These are phyloP conservation scores for Brachirus orientalis DNA, from an alignment of 2,113 vertebrate genomes.

Conservation along the genomic window DNA sequence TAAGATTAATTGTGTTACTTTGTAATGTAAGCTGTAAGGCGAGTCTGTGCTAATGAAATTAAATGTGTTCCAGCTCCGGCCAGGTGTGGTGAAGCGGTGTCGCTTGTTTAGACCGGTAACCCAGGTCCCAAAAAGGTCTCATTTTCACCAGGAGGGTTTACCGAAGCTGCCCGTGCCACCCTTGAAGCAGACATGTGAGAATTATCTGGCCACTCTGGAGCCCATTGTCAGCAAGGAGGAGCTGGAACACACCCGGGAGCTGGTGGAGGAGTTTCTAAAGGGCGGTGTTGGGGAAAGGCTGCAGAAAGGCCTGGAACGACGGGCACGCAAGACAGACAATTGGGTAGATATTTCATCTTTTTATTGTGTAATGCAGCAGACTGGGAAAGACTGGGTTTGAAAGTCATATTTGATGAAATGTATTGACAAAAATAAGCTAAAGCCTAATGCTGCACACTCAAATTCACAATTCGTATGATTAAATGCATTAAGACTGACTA, in stretches of 20 bases:
- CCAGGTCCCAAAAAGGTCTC: slow-evolving; percentile 80
- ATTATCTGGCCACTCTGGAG: slow-evolving; percentile 88
- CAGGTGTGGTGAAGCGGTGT: slow-evolving; percentile 79
- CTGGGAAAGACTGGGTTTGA: too few species aligned
- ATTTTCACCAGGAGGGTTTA: slow-evolving; percentile 77
- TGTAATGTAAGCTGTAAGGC: neutral
- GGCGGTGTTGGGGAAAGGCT: slow-evolving; percentile 93
- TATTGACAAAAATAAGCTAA: too few species aligned
- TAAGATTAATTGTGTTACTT: neutral
- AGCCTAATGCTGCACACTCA: too few species aligned
- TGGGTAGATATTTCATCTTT: slow-evolving; percentile 88
- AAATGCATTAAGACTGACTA: neutral
- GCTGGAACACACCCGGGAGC: slow-evolving; percentile 84
- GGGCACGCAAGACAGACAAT: slow-evolving; percentile 91
- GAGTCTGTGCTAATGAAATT: neutral
- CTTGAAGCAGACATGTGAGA: slow-evolving; percentile 89
- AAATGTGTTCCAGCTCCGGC: slow-evolving; percentile 69
- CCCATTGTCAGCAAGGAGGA: slow-evolving; percentile 92
- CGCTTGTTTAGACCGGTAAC: slow-evolving; percentile 82
- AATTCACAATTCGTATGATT: too few species aligned
- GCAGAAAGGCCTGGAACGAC: slow-evolving; percentile 92
- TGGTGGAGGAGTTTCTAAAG: slow-evolving; percentile 87
- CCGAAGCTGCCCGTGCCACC: slow-evolving; percentile 83
- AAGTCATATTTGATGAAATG: too few species aligned
- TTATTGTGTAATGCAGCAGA: too few species aligned